Conservation (phyloP, 2,888 invertebrate genomes). For the Tetropium fuscum region DNA sequence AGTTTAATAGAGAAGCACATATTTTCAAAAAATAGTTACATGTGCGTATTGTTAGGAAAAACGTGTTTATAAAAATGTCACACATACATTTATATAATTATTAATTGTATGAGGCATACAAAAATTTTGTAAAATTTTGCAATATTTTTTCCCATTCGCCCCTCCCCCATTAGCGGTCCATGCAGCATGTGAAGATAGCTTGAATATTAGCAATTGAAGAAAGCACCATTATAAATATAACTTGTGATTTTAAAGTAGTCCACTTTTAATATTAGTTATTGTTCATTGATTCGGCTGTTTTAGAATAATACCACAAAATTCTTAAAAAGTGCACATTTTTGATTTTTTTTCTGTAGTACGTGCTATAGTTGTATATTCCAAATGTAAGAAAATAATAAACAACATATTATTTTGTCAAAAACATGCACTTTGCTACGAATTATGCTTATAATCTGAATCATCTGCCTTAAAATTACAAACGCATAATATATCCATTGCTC, state of each 20-base stretch:
- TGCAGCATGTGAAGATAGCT: constrained; percentile 68
- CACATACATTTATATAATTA: constrained; percentile 62
- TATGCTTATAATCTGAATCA: constrained; percentile 44
- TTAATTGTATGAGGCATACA: constrained; percentile 65
- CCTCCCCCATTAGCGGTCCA: constrained; percentile 65
- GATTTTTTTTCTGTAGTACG: constrained; percentile 41
- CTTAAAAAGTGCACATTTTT: constrained; percentile 52
- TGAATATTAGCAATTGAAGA: constrained; percentile 67
- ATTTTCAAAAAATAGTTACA: constrained; percentile 44
- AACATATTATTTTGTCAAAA: constrained; percentile 38
- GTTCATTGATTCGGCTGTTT: constrained; percentile 58
- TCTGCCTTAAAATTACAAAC: constrained; percentile 33
- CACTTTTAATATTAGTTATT: constrained; percentile 53
- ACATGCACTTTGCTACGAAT: constrained; percentile 49
- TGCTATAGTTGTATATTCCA: constrained; percentile 44
- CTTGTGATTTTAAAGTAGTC: constrained; percentile 57
- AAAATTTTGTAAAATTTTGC: constrained; percentile 61
- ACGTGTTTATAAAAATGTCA: constrained; percentile 59
- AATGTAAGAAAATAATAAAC: constrained; percentile 3
- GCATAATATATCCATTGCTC: constrained; percentile 14
- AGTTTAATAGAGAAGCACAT: constrained; percentile 45
- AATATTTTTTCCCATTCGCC: constrained; percentile 62
- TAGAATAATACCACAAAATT: constrained; percentile 51
- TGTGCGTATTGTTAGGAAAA: constrained; percentile 44
- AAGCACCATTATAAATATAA: constrained; percentile 63